These are phyloP conservation scores for Xerus inauris DNA, from an alignment of 2,113 vertebrate species.

Conservation along the genomic window DNA sequence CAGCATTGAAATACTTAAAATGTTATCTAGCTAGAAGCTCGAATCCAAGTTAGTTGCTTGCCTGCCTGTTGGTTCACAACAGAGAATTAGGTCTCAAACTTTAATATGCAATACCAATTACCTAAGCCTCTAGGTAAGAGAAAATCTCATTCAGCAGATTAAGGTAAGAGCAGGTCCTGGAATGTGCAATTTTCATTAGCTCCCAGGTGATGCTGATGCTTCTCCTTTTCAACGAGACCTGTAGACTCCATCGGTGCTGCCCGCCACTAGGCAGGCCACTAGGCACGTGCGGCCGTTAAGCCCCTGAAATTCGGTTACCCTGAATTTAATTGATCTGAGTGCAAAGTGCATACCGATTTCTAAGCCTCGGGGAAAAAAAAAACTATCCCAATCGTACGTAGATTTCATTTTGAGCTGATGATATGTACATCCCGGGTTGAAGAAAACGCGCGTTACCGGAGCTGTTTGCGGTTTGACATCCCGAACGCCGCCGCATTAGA, in stretches of 20 bases:
- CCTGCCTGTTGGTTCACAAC: background rate
- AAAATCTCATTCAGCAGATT: background rate
- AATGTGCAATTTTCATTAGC: background rate
- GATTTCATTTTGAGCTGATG: no score
- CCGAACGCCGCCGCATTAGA: no score
- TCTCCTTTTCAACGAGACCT: background rate
- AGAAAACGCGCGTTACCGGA: background rate
- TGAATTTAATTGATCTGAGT: background rate
- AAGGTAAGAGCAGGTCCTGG: fast-evolving
- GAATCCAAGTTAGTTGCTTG: background rate
- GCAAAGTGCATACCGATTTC: background rate
- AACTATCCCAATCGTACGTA: background rate
- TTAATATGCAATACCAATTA: background rate
- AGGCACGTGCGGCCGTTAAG: background rate
- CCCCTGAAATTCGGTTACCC: background rate
- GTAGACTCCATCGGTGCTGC: background rate
- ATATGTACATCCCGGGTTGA: background rate
- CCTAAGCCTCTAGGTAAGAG: background rate
- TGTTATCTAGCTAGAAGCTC: background rate
- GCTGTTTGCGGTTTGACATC: background rate
- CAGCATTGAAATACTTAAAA: background rate
- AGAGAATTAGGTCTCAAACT: background rate
- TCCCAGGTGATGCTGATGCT: background rate
- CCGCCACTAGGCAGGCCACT: background rate
- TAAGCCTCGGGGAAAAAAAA: background rate